Conservation (phyloP, 1,140 invertebrate species). For the Ptiloglossa arizonensis region DNA sequence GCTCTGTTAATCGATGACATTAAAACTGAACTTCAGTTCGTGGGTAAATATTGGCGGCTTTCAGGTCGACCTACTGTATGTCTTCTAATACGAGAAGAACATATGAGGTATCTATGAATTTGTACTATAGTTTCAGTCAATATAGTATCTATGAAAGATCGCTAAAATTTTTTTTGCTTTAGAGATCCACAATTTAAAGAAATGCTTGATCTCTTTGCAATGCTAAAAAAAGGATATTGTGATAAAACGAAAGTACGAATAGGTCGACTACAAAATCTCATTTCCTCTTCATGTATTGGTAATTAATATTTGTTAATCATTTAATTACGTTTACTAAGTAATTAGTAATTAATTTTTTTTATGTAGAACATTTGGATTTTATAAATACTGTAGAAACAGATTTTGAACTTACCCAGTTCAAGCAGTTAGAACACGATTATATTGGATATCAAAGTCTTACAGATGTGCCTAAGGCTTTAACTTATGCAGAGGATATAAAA, state of each 20-base stretch:
- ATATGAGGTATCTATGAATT: constrained; percentile 86
- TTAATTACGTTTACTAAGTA: neutral
- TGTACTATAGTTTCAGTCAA: neutral
- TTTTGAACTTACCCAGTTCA: constrained; percentile 90
- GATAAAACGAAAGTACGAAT: constrained; percentile 97
- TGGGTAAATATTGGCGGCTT: constrained; percentile 97
- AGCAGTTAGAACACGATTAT: constrained; percentile 94
- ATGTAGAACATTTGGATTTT: constrained; percentile 97
- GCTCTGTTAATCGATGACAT: constrained; percentile 98
- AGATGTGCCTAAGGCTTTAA: constrained; percentile 93
- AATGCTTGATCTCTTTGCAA: constrained; percentile 97
- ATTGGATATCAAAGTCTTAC: constrained; percentile 98
- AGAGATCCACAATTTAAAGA: constrained; percentile 98
- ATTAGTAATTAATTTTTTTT: constrained; percentile 62
- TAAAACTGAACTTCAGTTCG: constrained; percentile 98
- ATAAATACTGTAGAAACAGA: constrained; percentile 90
- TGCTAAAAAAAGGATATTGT: constrained; percentile 98
- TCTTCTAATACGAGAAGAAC: constrained; percentile 96
- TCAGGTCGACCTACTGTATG: constrained; percentile 98
- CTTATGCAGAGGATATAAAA: constrained; percentile 86
- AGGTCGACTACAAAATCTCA: constrained; percentile 96
- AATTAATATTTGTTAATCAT: constrained; percentile 52
- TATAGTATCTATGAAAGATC: constrained; percentile 5
- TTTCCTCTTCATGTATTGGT: constrained; percentile 96
- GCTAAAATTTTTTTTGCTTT: constrained; percentile 48